Conservation (phyloP, 2,888 invertebrate species). For the Tinea trinotella region DNA sequence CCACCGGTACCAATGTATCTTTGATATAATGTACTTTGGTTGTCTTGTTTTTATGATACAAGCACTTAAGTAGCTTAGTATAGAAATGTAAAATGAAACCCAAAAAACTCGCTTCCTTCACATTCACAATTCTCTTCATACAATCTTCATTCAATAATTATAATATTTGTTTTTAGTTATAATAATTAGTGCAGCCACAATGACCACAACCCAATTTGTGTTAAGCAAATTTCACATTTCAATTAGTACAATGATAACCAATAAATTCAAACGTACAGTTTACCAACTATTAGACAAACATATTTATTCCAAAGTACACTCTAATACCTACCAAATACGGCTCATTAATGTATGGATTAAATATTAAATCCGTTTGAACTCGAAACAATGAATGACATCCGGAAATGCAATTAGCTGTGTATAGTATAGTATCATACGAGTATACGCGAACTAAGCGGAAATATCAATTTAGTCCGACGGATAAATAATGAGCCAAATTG, state of each 20-base stretch:
- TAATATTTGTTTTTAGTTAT: too few relatives aligned
- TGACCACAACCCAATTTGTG: background rate
- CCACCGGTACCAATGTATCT: too few relatives aligned
- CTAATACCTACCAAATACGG: background rate
- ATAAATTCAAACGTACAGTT: background rate
- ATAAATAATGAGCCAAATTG: slow-evolving; percentile 10
- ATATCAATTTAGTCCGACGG: slow-evolving; percentile 56
- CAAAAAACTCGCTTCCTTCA: too few relatives aligned
- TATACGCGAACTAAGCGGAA: slow-evolving; percentile 57
- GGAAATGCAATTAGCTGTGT: slow-evolving; percentile 67
- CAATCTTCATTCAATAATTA: too few relatives aligned
- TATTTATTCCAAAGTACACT: background rate
- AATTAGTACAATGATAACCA: slow-evolving; percentile 1
- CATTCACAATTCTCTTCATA: too few relatives aligned
- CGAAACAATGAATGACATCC: slow-evolving; percentile 61
- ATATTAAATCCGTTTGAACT: slow-evolving; percentile 11
- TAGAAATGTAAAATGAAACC: too few relatives aligned
- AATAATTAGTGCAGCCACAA: too few relatives aligned
- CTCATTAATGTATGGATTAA: background rate
- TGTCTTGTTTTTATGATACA: too few relatives aligned
- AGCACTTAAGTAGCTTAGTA: too few relatives aligned
- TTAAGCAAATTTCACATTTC: slow-evolving; percentile 4
- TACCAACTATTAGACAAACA: background rate
- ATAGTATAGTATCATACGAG: too few relatives aligned
- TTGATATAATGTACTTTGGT: too few relatives aligned